phyloP scores from a whole-genome alignment of 2,888 invertebrate genomes.

The Limnephilus lunatus region DNA sequence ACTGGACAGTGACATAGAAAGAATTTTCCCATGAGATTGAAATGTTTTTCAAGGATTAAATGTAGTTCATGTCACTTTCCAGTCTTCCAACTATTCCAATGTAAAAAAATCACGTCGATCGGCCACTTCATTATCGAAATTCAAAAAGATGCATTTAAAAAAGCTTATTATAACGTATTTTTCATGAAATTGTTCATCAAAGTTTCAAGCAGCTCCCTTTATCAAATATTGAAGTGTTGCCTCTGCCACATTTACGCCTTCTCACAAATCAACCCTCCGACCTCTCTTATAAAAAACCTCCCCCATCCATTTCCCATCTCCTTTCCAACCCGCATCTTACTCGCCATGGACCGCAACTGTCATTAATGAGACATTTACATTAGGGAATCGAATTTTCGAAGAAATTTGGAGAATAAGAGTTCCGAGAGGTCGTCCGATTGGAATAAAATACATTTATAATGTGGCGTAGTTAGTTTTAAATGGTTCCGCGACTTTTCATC shows the following conservation, averaged over 20 bases:
- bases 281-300: not conserved
- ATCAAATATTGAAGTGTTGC: not conserved
- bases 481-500: too few species aligned
- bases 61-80: too few species aligned
- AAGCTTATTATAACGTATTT: not conserved
- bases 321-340: not conserved
- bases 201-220: not conserved
- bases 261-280: not conserved
- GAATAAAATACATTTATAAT: not conserved
- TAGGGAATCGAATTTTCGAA: slow-evolving; percentile 33
- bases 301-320: not conserved
- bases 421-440: not conserved
- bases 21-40: too few species aligned
- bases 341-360: slow-evolving; percentile 24
- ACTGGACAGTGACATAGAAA: too few species aligned
- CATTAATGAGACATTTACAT: slow-evolving; percentile 49
- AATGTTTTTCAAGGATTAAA: too few species aligned
- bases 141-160: not conserved
- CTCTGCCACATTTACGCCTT: not conserved
- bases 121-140: not conserved
- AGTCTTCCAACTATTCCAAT: too few species aligned
- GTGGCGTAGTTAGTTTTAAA: not conserved
- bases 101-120: too few species aligned
- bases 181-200: not conserved
- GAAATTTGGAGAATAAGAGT: slow-evolving; percentile 8